Evolutionary conservation across 2,888 invertebrate genomes (phyloP), one percentile per base, ranked within the genome.

Genomic region (Cacoxenus indagator): DNA sequence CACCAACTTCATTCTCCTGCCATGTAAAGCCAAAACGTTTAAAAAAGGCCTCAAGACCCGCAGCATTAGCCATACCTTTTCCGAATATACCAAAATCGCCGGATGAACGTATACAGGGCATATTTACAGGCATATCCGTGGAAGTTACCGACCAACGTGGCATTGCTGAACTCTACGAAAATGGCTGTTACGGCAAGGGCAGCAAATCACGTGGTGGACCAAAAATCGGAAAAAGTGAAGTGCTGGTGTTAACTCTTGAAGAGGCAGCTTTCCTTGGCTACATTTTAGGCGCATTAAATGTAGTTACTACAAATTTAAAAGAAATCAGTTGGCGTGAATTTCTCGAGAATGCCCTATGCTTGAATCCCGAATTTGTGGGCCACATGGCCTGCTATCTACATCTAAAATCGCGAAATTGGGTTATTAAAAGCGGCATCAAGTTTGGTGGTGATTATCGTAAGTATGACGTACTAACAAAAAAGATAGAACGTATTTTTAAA

Each of bases 361-460:
- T 88, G 17, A 92, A 95, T 78, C 81, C 86, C 19, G 87, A 90
- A 71, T 96, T 96, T 88, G 73, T 91, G 8, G 88, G 89, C 55
- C 92, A 91, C 81, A 94, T 97, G 88, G 91, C 94, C 31, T 93
- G 92, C 0, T 98, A 96, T 87, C 92, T 95, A 85, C 93, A 96
- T 87, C 94, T 94, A 83, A 91, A 95, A 76, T 91, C 94, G n/a
- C 95, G 95, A 87, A 96, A 95, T 54, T 98, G 97, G 94, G 91
- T 97, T 68, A 94, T 97, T 0, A 96, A 95, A 87, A 91, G 94
- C 65, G 97, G 96, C 48, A 89, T 95, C 1, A 96, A 96, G 87
- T 97, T 94, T 91, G 97, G 97, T 62, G 94, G 94, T 4, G 93
- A 96, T 87, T 97, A 92, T 88, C 89, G 96, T 96, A 90, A 92